These are phyloP conservation scores for Procavia capensis DNA, from an alignment of 2,113 vertebrate genomes.

Conservation along the genomic window DNA sequence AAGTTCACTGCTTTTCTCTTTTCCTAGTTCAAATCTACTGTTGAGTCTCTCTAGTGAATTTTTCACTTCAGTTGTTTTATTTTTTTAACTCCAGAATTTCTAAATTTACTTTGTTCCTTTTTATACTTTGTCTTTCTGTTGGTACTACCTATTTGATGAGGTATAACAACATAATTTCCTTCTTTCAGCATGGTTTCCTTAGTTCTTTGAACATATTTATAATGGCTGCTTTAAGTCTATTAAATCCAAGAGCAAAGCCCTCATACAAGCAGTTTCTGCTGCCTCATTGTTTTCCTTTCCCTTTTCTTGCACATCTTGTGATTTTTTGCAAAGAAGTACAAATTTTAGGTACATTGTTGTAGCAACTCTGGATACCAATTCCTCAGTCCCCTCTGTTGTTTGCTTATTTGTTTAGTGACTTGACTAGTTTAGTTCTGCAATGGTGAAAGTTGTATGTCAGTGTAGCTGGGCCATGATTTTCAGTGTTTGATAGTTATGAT, in stretches of 20 bases:
- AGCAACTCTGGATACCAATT: background rate
- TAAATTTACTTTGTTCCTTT: background rate
- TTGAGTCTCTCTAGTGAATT: background rate
- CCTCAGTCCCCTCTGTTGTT: background rate
- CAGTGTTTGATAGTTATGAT: too few species aligned
- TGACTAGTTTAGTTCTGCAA: background rate
- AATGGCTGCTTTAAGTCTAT: background rate
- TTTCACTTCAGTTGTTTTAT: background rate
- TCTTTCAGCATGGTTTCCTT: background rate
- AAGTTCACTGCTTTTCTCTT: background rate
- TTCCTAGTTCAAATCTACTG: background rate
- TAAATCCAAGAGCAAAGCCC: background rate
- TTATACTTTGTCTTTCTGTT: background rate
- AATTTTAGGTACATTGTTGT: background rate
- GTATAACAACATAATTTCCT: background rate
- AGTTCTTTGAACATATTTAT: slow-evolving; percentile 15
- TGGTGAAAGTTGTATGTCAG: too few species aligned
- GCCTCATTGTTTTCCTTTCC: background rate
- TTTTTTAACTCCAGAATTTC: background rate
- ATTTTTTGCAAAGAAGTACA: background rate
- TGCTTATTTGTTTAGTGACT: background rate
- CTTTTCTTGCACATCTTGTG: background rate
- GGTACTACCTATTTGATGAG: background rate
- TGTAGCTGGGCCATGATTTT: too few species aligned
- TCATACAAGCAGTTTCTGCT: background rate